phyloP scores from a whole-genome alignment of 2,797 vertebrate genomes.

The Acanthurus tractus region DNA sequence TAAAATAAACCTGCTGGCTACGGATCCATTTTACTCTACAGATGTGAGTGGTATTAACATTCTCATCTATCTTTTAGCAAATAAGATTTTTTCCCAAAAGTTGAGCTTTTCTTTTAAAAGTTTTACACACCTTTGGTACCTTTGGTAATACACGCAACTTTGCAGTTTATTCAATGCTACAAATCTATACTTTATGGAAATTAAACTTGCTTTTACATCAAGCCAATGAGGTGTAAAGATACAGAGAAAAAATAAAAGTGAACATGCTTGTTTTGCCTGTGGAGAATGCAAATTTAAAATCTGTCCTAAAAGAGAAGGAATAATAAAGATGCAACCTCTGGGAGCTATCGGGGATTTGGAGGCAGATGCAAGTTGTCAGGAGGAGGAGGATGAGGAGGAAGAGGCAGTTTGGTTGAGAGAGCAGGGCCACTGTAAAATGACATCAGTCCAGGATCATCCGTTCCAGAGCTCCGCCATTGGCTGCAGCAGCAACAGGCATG shows the following conservation, averaged over 20 bases:
- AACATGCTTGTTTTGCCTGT: conserved; percentile 65
- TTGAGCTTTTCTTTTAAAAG: conserved; percentile 28
- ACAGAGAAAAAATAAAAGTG: conserved; percentile 49
- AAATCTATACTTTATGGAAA: conserved; percentile 16
- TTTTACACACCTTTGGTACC: conserved; percentile 9
- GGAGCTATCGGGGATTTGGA: conserved; percentile 76
- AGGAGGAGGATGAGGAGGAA: conserved; percentile 79
- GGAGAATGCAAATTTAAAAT: conserved; percentile 32
- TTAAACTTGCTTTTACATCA: conserved; percentile 20
- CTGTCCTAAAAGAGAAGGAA: conserved; percentile 52
- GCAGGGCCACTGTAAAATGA: conserved; percentile 74
- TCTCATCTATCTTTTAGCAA: conserved; percentile 19
- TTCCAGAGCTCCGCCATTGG: conserved; percentile 73
- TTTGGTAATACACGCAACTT: conserved; percentile 26
- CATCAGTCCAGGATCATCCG: conserved; percentile 77
- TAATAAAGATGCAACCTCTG: conserved; percentile 77
- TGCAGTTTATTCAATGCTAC: neutral
- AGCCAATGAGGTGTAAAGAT: conserved; percentile 23
- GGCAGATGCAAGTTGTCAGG: conserved; percentile 82
- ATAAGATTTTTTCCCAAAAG: conserved; percentile 20
- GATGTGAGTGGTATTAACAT: neutral
- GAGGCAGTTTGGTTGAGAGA: conserved; percentile 84
- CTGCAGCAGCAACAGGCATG: conserved; percentile 75
- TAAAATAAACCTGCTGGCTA: neutral
- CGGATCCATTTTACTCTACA: neutral